These are phyloP conservation scores for Pimpla rufipes DNA, from an alignment of 2,888 invertebrate genomes.

Conservation along the genomic window DNA sequence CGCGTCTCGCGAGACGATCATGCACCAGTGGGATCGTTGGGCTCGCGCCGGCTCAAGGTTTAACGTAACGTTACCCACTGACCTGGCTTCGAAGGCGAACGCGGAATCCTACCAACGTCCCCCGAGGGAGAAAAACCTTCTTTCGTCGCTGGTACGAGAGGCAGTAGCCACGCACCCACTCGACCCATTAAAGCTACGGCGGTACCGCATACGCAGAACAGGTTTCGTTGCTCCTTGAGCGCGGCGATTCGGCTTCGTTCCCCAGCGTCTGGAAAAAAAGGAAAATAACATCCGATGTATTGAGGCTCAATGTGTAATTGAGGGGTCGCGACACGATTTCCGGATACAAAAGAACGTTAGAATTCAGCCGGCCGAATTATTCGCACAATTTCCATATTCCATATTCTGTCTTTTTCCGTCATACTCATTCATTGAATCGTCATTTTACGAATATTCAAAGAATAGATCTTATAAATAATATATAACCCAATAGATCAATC, in stretches of 20 bases:
- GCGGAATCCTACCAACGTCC: slow-evolving; percentile 11
- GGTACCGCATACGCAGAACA: slow-evolving; percentile 73
- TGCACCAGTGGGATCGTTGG: neutral
- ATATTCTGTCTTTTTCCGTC: neutral
- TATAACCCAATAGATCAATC: no score
- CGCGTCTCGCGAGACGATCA: slow-evolving; percentile 13
- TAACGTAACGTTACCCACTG: slow-evolving; percentile 63
- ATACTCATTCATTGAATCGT: neutral
- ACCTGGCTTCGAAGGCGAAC: slow-evolving; percentile 62
- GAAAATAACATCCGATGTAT: neutral
- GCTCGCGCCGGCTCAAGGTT: slow-evolving; percentile 16
- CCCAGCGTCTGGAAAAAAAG: slow-evolving; percentile 25
- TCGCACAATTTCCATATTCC: neutral
- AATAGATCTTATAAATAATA: neutral
- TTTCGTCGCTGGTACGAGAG: slow-evolving; percentile 21
- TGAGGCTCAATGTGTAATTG: neutral
- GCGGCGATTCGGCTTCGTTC: slow-evolving; percentile 55
- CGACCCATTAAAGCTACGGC: slow-evolving; percentile 71
- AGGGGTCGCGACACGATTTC: slow-evolving; percentile 2
- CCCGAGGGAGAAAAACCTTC: slow-evolving; percentile 32
- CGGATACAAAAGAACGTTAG: neutral
- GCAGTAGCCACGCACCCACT: slow-evolving; percentile 32
- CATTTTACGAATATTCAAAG: neutral
- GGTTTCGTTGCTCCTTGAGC: slow-evolving; percentile 72
- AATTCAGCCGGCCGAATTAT: neutral